These are phyloP conservation scores for Lasiommata megera DNA, from an alignment of 2,888 invertebrate genomes.

Conservation along the genomic window DNA sequence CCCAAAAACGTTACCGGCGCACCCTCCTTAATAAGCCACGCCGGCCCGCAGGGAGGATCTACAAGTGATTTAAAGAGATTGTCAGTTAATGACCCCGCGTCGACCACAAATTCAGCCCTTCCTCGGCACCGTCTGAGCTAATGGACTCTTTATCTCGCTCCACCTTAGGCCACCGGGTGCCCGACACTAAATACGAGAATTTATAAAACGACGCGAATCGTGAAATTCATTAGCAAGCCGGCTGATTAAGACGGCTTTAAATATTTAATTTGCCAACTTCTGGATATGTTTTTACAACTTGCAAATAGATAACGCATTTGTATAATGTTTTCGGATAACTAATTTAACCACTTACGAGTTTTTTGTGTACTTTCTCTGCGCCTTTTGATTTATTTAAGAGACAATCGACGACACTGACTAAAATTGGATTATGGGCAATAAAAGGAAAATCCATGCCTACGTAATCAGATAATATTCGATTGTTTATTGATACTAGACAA, in stretches of 20 bases:
- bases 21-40: constrained; percentile 67
- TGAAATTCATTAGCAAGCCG: constrained; percentile 6
- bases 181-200: constrained; percentile 36
- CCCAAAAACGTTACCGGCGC: constrained; percentile 43
- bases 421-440: constrained; percentile 34
- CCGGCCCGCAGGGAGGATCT: constrained; percentile 58
- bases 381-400: neutral
- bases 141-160: constrained; percentile 45
- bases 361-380: neutral
- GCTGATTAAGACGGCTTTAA: constrained; percentile 27
- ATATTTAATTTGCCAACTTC: constrained; percentile 6
- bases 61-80: constrained; percentile 77
- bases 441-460: constrained; percentile 34
- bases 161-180: constrained; percentile 37
- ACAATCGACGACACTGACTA: neutral
- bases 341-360: neutral
- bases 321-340: neutral
- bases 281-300: constrained; percentile 3
- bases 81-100: constrained; percentile 69
- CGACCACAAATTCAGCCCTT: constrained; percentile 71
- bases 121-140: constrained; percentile 51
- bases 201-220: constrained; percentile 26
- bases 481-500: constrained; percentile 13
- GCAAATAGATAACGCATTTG: constrained; percentile 16
- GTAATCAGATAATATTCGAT: constrained; percentile 22